Evolutionary conservation across 37 sponge, comb jelly and placozoan genomes (phyloP).

Genomic region (Bolinopsis microptera): DNA sequence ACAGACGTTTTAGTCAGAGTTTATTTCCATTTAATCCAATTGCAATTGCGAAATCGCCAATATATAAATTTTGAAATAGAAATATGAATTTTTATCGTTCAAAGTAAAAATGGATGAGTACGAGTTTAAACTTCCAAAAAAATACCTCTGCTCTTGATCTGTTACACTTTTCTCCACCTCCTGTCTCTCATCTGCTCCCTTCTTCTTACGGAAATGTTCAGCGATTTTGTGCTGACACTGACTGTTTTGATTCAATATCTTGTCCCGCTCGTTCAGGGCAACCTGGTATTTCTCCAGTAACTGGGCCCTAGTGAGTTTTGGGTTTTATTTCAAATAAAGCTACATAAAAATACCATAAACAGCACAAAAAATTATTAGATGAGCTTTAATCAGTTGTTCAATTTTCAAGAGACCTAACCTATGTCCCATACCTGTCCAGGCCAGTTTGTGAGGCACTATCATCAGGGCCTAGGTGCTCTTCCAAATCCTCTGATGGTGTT

Average conservation of each 20-base stretch:
- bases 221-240: constrained; percentile 88
- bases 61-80: constrained; percentile 40
- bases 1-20: not conserved
- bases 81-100: too few relatives aligned
- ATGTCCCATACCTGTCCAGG: constrained; percentile 37
- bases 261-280: constrained; percentile 73
- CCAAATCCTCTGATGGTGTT: constrained; percentile 43
- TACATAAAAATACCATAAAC: too few relatives aligned
- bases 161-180: constrained; percentile 81
- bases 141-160: constrained; percentile 94
- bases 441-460: constrained; percentile 65
- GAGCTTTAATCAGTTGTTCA: too few relatives aligned
- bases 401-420: too few relatives aligned
- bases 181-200: constrained; percentile 78
- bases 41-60: too few relatives aligned
- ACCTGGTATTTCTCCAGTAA: constrained; percentile 48
- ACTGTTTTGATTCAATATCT: constrained; percentile 67
- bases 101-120: too few relatives aligned
- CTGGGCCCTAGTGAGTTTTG: not conserved
- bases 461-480: constrained; percentile 63
- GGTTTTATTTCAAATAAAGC: not conserved
- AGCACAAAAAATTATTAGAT: too few relatives aligned
- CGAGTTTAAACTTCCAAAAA: too few relatives aligned
- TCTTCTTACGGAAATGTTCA: constrained; percentile 80
- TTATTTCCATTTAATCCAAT: not conserved